Base-by-base conservation (phyloP, 1,140 invertebrate genomes). In the Cydia strobilella region DNA sequence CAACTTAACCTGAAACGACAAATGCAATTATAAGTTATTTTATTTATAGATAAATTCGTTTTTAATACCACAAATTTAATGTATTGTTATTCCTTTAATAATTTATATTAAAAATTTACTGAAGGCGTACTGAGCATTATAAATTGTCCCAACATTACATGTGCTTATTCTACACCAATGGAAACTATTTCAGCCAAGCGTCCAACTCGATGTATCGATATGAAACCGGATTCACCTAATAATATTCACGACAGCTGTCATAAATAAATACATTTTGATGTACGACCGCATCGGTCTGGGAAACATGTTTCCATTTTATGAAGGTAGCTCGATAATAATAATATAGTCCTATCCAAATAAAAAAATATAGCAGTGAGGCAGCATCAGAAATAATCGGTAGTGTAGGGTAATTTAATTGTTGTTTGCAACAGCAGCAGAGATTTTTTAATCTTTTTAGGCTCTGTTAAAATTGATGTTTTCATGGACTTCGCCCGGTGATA, bases 221-320 rank as follows among this genome's bases (percentile, higher is more conserved):
- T 66, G 63, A 66, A 31, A 66, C 20, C 63, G 63, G 27, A 66
- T 27, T 31, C 25, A 66, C 27, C 63, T 66, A 66, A 66, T 66
- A 66, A 66, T 66, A 66, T 66, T 66, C 63, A 66, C 63, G 63
- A 66, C 63, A 66, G 13, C 23, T 66, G 27, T 31, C 63, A 66
- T 66, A 66, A 66, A 66, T 66, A 35, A 66, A 66, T 66, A 66
- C 31, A 66, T 31, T 66, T 31, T 66, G 63, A 66, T 66, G 27
- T 15, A 31, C 27, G 63, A 66, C 27, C 63, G 27, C 10, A 66
- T 66, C 63, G 25, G 27, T 31, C 39, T 35, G 25, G 63, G 13
- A 66, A 66, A 35, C 63, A 66, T 66, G 63, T 66, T 66, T 31
- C 12, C 63, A 66, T 66, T 66, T 66, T 66, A 66, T 66, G 25